A percentile compares a stretch with the other conserved stretches of the same genome.
These are phyloP conservation scores for Drosophila obscura DNA, from an alignment of 1,140 invertebrate species.

Conservation along the genomic window DNA sequence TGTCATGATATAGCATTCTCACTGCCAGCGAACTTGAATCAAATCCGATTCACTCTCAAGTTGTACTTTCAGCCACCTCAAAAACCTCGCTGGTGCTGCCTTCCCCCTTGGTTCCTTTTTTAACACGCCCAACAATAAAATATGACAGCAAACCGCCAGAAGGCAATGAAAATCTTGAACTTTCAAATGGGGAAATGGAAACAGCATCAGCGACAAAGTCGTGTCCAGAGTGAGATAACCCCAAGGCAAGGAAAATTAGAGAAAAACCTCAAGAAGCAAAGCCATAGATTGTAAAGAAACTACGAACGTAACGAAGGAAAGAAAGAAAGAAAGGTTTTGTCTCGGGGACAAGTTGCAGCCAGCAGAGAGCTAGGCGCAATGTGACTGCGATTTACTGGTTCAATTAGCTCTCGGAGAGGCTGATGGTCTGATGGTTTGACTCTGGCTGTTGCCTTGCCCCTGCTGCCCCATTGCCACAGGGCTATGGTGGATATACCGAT, in stretches of 20 bases:
- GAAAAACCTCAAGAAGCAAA: constrained; percentile 7
- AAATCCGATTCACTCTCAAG: constrained; percentile 11
- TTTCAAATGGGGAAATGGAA: constrained; percentile 37
- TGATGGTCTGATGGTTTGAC: constrained; percentile 26
- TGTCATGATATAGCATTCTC: no score
- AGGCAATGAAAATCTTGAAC: constrained; percentile 39
- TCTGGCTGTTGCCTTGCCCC: constrained; percentile 2
- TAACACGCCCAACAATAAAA: constrained; percentile 33
- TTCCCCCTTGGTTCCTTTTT: constrained; percentile 10
- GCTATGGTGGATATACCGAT: constrained; percentile 15
- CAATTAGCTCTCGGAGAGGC: constrained; percentile 62
- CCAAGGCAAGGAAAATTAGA: constrained; percentile 29
- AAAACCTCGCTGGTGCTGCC: not conserved
- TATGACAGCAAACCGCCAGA: constrained; percentile 31
- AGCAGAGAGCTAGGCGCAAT: constrained; percentile 27
- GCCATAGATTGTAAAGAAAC: constrained; percentile 26
- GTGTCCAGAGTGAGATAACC: constrained; percentile 31
- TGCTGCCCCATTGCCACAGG: constrained; percentile 54
- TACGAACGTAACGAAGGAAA: not conserved
- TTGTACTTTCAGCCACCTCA: constrained; percentile 29
- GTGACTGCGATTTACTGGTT: constrained; percentile 69
- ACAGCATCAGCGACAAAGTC: constrained; percentile 40
- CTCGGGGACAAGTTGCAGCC: constrained; percentile 15
- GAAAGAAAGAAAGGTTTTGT: constrained; percentile 34
- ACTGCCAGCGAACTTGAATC: not conserved